Evolutionary conservation across 2,888 invertebrate species (phyloP).

Genomic region (Spodoptera littoralis): DNA sequence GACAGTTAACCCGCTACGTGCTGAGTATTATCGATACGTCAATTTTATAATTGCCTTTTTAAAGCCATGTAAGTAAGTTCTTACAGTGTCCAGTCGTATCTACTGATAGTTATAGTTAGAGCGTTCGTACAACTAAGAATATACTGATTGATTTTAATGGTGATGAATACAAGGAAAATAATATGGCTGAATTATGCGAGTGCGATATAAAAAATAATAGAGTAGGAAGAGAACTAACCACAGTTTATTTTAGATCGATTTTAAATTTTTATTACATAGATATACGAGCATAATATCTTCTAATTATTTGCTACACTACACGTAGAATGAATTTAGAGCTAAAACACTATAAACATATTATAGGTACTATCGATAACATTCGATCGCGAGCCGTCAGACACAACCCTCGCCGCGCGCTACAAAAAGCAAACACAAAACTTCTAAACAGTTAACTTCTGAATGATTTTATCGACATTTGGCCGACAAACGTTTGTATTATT

Average conservation of each 20-base stretch:
- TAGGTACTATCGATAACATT: slow-evolving; percentile 31
- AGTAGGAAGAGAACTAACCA: too few species aligned
- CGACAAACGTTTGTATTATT: slow-evolving; percentile 74
- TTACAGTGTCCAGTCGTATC: slow-evolving; percentile 16
- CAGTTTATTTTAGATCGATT: too few species aligned
- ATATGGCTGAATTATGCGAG: too few species aligned
- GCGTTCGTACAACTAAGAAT: too few species aligned
- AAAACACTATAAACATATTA: background rate
- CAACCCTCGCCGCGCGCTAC: slow-evolving; percentile 36
- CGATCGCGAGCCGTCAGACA: background rate
- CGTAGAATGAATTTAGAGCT: background rate
- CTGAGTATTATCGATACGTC: slow-evolving; percentile 68
- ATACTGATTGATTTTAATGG: too few species aligned
- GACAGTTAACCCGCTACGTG: slow-evolving; percentile 71
- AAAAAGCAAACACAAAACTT: slow-evolving; percentile 52
- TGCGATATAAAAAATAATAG: too few species aligned
- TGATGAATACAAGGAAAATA: too few species aligned
- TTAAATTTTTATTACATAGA: too few species aligned
- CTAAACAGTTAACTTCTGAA: slow-evolving; percentile 62
- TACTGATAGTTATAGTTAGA: background rate
- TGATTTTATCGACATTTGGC: slow-evolving; percentile 61
- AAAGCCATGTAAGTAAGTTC: slow-evolving; percentile 23
- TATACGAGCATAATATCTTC: too few species aligned
- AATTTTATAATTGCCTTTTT: slow-evolving; percentile 70
- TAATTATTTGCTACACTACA: background rate